Percentiles rank a stretch among this genome's conserved stretches.
Conservation (phyloP, 2,797 vertebrate species). For the Syngnathus acus region DNA sequence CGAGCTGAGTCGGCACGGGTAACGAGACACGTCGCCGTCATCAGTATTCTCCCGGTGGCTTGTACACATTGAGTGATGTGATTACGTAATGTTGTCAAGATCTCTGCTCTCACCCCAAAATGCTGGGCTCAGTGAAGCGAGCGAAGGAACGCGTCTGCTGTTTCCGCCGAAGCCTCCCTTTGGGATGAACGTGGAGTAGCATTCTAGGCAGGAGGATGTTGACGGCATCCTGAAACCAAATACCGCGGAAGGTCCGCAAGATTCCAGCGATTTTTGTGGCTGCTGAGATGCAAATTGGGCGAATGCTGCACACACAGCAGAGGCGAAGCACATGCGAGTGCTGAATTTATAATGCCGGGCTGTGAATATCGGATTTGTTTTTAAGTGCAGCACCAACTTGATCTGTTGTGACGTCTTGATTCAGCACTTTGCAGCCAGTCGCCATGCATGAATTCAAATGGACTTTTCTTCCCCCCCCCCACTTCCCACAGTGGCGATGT, state of each 20-base stretch:
- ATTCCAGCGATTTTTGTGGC: constrained; percentile 51
- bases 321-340: constrained; percentile 41
- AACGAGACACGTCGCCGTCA: constrained; percentile 16
- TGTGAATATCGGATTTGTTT: constrained; percentile 27
- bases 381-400: constrained; percentile 21
- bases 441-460: no score
- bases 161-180: constrained; percentile 49
- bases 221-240: constrained; percentile 62
- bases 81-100: constrained; percentile 37
- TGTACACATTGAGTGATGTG: constrained; percentile 47
- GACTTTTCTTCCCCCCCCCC: no score
- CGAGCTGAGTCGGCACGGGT: background rate
- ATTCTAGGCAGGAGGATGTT: constrained; percentile 48
- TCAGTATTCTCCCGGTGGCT: constrained; percentile 37
- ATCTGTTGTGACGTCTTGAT: constrained; percentile 19
- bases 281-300: constrained; percentile 48
- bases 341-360: constrained; percentile 58
- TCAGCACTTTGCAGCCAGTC: constrained; percentile 34
- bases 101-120: constrained; percentile 35
- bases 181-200: constrained; percentile 52
- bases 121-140: constrained; percentile 59
- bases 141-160: constrained; percentile 44
- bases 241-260: constrained; percentile 37
- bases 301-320: constrained; percentile 52
- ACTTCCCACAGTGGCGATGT: constrained; percentile 90